Conservation (phyloP, 2,113 vertebrate genomes). For the Pleuronectes platessa region DNA sequence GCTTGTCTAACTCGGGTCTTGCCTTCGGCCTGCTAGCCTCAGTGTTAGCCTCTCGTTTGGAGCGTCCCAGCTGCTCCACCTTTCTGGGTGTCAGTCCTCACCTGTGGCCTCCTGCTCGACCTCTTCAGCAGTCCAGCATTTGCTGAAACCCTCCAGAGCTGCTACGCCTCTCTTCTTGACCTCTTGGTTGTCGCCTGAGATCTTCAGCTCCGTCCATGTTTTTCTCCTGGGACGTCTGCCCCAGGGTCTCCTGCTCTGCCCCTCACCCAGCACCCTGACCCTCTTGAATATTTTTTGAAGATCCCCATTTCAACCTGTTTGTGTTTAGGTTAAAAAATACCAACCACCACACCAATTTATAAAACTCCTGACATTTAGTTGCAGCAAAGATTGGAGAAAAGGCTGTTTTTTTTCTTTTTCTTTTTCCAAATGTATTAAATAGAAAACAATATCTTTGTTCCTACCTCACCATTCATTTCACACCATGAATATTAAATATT, state of each 20-base stretch:
- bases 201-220: neutral
- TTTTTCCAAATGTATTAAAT: no score
- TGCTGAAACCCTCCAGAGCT: neutral
- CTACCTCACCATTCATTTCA: no score
- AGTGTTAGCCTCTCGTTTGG: neutral
- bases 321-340: no score
- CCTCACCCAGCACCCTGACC: neutral
- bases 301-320: neutral
- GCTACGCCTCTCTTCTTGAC: neutral
- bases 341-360: no score
- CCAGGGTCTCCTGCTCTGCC: neutral
- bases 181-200: neutral
- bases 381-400: no score
- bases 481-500: no score
- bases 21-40: neutral
- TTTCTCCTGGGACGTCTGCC: neutral
- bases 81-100: neutral
- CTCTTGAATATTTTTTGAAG: neutral
- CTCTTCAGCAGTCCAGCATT: neutral
- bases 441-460: no score
- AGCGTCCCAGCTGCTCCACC: neutral
- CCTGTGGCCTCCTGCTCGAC: neutral
- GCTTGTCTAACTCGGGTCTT: neutral
- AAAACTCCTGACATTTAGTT: no score
- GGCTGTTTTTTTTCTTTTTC: no score